Evolutionary conservation across 2,888 invertebrate genomes (phyloP).

Genomic region (Baccha elongata): DNA sequence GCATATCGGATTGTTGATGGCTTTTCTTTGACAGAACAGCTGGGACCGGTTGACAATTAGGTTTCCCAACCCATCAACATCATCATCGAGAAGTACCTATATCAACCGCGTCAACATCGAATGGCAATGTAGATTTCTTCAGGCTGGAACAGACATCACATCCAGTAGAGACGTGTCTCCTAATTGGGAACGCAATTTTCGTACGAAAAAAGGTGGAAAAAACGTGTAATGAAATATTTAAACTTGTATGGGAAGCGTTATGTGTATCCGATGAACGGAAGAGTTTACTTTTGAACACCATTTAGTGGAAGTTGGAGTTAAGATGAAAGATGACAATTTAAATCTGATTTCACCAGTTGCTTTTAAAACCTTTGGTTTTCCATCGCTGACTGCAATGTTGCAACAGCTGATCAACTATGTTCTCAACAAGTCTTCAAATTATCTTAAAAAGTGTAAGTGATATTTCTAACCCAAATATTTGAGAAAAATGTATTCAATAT

Average conservation of each 20-base stretch:
- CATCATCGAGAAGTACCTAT: conserved; percentile 3
- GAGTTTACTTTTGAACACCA: conserved; percentile 10
- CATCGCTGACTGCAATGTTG: too few species aligned
- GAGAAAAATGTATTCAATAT: too few species aligned
- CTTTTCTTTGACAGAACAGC: conserved; percentile 37
- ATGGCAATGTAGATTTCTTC: not conserved
- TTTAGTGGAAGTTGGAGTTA: not conserved
- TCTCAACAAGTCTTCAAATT: too few species aligned
- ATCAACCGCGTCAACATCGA: conserved; percentile 27
- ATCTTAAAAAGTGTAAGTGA: too few species aligned
- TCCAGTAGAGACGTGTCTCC: conserved; percentile 38
- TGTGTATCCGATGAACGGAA: conserved; percentile 33
- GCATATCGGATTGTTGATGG: conserved; percentile 35
- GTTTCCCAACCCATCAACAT: conserved; percentile 51
- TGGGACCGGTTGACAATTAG: conserved; percentile 63
- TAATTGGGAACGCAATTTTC: conserved; percentile 59
- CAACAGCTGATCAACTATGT: too few species aligned
- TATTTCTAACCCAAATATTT: too few species aligned
- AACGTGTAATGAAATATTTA: conserved; percentile 41
- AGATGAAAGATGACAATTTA: not conserved
- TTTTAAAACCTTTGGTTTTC: not conserved
- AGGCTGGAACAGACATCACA: not conserved
- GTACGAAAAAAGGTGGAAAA: not conserved
- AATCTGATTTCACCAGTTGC: conserved; percentile 12
- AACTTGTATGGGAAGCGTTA: conserved; percentile 15